A percentile compares a stretch with the other conserved stretches of the same genome.
These are phyloP conservation scores for Abramis brama DNA, from an alignment of 2,113 vertebrate genomes.

Conservation along the genomic window DNA sequence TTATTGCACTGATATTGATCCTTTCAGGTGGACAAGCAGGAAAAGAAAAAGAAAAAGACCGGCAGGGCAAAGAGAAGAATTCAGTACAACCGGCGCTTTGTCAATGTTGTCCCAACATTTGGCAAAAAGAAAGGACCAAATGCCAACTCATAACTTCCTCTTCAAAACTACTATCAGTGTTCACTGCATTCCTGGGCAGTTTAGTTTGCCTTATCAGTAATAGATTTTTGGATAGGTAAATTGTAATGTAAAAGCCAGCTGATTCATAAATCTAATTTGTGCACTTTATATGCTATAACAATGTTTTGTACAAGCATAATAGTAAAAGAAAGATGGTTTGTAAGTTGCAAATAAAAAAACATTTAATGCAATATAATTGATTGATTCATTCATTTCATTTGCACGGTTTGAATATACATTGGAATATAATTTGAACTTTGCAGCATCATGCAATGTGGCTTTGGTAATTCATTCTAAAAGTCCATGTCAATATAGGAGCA, in stretches of 20 bases:
- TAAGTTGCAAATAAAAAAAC: conserved; percentile 27
- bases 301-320: neutral
- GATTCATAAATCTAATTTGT: neutral
- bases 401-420: neutral
- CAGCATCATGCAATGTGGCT: neutral
- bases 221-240: neutral
- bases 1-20: neutral
- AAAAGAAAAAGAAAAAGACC: conserved; percentile 80
- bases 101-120: conserved; percentile 69
- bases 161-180: neutral
- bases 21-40: conserved; percentile 75
- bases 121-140: conserved; percentile 84
- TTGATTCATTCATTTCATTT: neutral
- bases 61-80: conserved; percentile 80
- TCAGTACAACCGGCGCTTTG: conserved; percentile 81
- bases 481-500: neutral
- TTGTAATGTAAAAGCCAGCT: neutral
- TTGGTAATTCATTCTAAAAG: neutral
- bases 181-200: neutral
- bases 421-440: neutral
- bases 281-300: neutral
- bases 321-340: neutral
- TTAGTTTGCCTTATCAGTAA: neutral
- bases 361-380: neutral
- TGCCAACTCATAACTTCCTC: conserved; percentile 73